phyloP scores from a whole-genome alignment of 2,113 vertebrate genomes.

The Syngnathus floridae region DNA sequence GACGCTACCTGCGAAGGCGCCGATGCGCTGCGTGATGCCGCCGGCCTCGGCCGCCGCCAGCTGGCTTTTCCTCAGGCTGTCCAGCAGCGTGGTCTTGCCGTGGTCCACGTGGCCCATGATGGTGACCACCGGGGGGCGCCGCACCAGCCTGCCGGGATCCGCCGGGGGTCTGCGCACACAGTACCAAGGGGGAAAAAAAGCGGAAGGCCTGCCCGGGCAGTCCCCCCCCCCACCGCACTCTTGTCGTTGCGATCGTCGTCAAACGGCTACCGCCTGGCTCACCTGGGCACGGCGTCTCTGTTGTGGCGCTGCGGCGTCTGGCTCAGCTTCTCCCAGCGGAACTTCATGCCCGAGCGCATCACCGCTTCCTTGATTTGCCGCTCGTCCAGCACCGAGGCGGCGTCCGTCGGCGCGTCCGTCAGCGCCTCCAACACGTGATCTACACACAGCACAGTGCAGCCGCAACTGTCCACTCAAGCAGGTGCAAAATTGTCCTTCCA shows the following conservation, averaged over 20 bases:
- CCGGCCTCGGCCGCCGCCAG: conserved; percentile 75
- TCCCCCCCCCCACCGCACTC: too few species aligned
- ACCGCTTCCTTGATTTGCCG: conserved; percentile 80
- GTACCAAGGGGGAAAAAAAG: too few species aligned
- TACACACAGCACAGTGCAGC: conserved; percentile 33
- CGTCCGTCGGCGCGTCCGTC: conserved; percentile 71
- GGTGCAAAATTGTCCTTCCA: too few species aligned
- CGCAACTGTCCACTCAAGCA: too few species aligned
- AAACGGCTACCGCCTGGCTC: neutral
- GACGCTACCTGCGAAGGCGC: conserved; percentile 51
- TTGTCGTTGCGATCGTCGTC: too few species aligned
- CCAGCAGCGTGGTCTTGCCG: conserved; percentile 91
- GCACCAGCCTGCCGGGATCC: conserved; percentile 70
- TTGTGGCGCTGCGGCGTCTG: conserved; percentile 70
- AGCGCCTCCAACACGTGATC: conserved; percentile 82
- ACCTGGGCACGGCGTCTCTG: conserved; percentile 79
- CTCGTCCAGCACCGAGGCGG: conserved; percentile 72
- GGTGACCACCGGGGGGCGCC: conserved; percentile 84
- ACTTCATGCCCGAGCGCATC: conserved; percentile 84
- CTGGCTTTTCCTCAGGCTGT: conserved; percentile 86
- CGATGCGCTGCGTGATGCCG: conserved; percentile 64
- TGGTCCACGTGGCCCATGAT: conserved; percentile 98
- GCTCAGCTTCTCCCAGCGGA: conserved; percentile 76
- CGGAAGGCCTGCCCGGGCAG: too few species aligned
- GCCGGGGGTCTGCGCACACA: conserved; percentile 70